These are phyloP conservation scores for Acrocephalus kingi DNA, from an alignment of 2,113 vertebrate species.

Conservation along the genomic window DNA sequence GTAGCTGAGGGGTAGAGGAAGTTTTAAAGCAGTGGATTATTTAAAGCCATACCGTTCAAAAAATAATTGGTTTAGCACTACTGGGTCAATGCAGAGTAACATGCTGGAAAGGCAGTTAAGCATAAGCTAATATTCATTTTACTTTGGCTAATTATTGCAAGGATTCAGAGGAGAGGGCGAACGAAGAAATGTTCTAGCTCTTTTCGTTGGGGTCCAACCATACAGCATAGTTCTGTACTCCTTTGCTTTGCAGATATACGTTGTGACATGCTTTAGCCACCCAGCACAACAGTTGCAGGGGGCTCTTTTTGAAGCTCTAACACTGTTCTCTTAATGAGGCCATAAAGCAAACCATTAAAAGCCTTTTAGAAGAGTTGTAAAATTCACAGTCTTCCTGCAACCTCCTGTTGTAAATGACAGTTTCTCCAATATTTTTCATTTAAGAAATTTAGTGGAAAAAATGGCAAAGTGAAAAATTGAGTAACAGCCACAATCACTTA, in stretches of 20 bases:
- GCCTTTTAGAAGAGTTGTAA: not conserved
- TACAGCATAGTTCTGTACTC: not conserved
- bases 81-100: constrained; percentile 80
- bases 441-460: too few relatives aligned
- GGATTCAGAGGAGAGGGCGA: constrained; percentile 54
- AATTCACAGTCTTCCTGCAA: not conserved
- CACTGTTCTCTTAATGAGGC: not conserved
- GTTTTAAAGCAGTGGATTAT: constrained; percentile 87
- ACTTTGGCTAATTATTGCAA: constrained; percentile 81
- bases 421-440: too few relatives aligned
- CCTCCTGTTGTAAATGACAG: not conserved
- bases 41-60: constrained; percentile 88
- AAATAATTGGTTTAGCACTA: constrained; percentile 87
- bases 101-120: constrained; percentile 80
- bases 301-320: not conserved
- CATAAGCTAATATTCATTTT: constrained; percentile 86
- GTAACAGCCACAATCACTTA: too few relatives aligned
- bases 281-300: not conserved
- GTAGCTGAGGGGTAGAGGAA: constrained; percentile 84
- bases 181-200: constrained; percentile 27
- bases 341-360: not conserved
- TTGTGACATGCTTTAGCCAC: not conserved
- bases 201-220: constrained; percentile 34
- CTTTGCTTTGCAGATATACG: not conserved
- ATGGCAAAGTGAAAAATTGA: too few relatives aligned